These are phyloP conservation scores for Oithona nana DNA, from an alignment of 2,888 invertebrate species.

Conservation along the genomic window DNA sequence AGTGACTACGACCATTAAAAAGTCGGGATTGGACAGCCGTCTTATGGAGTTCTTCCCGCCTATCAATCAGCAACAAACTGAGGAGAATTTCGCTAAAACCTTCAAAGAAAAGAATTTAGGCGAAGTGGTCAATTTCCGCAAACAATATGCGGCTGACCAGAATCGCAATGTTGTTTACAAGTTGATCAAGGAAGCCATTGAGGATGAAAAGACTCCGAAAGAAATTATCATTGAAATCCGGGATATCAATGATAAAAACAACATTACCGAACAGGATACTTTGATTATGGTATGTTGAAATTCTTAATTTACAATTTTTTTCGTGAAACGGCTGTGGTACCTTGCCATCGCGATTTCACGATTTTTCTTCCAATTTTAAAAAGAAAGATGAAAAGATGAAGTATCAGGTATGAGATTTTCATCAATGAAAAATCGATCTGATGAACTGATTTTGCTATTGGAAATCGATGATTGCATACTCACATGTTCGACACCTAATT, in stretches of 20 bases:
- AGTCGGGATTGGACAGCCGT: conserved; percentile 53
- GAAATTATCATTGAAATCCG: conserved; percentile 67
- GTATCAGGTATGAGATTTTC: not conserved
- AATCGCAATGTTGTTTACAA: conserved; percentile 31
- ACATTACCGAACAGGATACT: conserved; percentile 76
- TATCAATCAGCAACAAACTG: conserved; percentile 33
- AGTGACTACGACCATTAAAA: conserved; percentile 66
- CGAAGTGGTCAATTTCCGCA: conserved; percentile 44
- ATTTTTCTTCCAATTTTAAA: too few species aligned
- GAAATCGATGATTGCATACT: not conserved
- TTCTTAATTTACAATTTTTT: not conserved
- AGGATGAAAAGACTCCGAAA: conserved; percentile 63
- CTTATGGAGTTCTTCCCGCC: conserved; percentile 82
- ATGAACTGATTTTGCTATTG: conserved; percentile 29
- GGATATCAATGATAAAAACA: conserved; percentile 61
- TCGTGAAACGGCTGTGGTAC: too few species aligned
- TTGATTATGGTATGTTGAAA: conserved; percentile 48
- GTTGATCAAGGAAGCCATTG: conserved; percentile 59
- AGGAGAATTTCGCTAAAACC: conserved; percentile 49
- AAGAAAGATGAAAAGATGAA: not conserved
- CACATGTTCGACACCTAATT: conserved; percentile 5
- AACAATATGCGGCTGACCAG: conserved; percentile 27
- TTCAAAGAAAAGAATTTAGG: conserved; percentile 60
- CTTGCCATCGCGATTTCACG: too few species aligned
- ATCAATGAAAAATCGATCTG: conserved; percentile 29